phyloP scores from a whole-genome alignment of 2,888 invertebrate genomes.

The Apodemia mormo region DNA sequence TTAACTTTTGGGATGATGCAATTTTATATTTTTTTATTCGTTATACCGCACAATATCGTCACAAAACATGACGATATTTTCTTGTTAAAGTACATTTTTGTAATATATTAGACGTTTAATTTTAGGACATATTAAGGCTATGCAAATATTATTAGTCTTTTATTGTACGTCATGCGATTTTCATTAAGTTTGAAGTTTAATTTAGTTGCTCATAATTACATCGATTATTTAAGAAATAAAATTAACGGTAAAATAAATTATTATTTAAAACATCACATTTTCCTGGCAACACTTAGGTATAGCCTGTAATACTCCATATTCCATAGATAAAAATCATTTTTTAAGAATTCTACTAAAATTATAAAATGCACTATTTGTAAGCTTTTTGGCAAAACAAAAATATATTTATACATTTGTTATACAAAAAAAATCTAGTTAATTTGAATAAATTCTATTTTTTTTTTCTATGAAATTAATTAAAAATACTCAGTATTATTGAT shows the following conservation, averaged over 20 bases:
- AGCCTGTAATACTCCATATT: neutral
- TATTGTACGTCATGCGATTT: conserved; percentile 15
- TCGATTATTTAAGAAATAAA: conserved; percentile 57
- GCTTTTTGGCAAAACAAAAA: conserved; percentile 7
- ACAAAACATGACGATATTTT: conserved; percentile 26
- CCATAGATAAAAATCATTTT: neutral
- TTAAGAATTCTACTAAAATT: neutral
- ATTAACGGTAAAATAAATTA: conserved; percentile 9
- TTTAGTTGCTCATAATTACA: conserved; percentile 62
- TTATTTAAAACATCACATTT: neutral
- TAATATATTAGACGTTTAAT: conserved; percentile 25
- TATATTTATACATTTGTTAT: conserved; percentile 6
- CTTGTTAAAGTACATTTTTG: conserved; percentile 30
- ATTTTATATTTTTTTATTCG: conserved; percentile 45
- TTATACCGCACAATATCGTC: conserved; percentile 39
- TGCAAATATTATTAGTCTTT: conserved; percentile 24
- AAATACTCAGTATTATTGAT: conserved; percentile 15
- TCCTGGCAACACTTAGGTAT: neutral
- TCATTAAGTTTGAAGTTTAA: conserved; percentile 10
- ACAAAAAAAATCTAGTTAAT: conserved; percentile 5
- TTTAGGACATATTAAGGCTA: conserved; percentile 15
- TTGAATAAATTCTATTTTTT: neutral
- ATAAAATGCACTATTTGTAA: conserved; percentile 14
- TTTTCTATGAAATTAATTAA: conserved; percentile 15
- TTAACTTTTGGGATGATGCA: conserved; percentile 46